Conservation (phyloP, 2,113 vertebrate genomes). For the Emberiza fucata region DNA sequence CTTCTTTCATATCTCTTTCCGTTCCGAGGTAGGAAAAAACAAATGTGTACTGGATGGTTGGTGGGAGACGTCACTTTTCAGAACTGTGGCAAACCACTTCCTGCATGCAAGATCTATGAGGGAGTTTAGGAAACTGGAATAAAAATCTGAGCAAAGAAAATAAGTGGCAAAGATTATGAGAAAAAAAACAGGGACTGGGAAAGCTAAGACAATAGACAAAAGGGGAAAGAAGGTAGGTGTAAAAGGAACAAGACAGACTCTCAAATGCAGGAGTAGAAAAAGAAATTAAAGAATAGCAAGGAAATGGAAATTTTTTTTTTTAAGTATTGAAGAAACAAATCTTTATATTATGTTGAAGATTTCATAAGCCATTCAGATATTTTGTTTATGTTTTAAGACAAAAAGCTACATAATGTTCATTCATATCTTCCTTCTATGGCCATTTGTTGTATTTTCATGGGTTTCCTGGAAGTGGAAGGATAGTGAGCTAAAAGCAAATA, state of each 20-base stretch:
- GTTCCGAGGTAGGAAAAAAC: not conserved
- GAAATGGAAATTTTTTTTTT: not conserved
- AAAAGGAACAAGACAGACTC: not conserved
- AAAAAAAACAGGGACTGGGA: not conserved
- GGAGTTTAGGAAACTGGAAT: not conserved
- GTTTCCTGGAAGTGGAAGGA: not conserved
- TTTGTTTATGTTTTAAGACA: not conserved
- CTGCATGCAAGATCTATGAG: not conserved
- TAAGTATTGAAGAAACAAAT: not conserved
- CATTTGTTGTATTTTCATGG: not conserved
- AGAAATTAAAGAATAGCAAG: not conserved
- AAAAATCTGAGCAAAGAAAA: not conserved
- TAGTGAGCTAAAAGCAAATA: not conserved
- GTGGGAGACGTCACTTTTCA: fast-evolving
- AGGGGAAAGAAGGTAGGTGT: not conserved
- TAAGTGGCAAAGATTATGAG: not conserved
- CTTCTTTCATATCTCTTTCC: not conserved
- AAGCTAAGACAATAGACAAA: not conserved
- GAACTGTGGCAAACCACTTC: not conserved
- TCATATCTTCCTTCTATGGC: not conserved
- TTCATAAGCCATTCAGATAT: not conserved
- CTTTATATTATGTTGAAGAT: not conserved
- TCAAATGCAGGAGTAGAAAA: not conserved
- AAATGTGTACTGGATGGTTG: fast-evolving
- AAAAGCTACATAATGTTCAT: not conserved